Conservation (phyloP, 2,888 invertebrate genomes). For the Drosophila yooni region DNA sequence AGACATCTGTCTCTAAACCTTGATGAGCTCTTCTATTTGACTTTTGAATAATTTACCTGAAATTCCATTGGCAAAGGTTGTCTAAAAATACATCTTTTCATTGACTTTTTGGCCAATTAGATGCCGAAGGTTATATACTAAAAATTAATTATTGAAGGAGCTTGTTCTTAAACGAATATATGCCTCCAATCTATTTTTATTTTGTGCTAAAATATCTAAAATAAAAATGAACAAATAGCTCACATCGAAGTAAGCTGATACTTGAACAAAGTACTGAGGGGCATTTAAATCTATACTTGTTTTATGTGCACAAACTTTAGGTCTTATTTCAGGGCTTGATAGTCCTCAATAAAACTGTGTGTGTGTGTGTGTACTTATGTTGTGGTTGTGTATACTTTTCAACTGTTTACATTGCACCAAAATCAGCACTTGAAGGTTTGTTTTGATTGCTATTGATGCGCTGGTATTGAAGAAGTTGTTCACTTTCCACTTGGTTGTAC, state of each 20-base stretch:
- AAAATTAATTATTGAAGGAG: not conserved
- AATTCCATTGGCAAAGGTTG: not conserved
- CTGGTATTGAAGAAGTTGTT: constrained; percentile 58
- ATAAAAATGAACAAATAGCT: no score
- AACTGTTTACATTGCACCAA: constrained; percentile 72
- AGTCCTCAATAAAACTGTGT: constrained; percentile 35
- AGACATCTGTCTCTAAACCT: constrained; percentile 10
- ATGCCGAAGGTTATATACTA: not conserved
- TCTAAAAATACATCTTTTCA: not conserved
- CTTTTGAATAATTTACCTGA: constrained; percentile 8
- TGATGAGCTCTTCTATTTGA: constrained; percentile 3
- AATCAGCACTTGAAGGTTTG: constrained; percentile 78
- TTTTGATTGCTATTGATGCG: constrained; percentile 79
- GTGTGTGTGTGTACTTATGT: constrained; percentile 13
- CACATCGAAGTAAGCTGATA: not conserved
- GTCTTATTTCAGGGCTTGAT: constrained; percentile 29
- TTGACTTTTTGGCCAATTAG: not conserved
- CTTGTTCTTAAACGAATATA: not conserved
- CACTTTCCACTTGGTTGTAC: constrained; percentile 37
- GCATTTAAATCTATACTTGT: constrained; percentile 33
- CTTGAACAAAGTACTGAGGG: not conserved
- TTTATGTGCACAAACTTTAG: not conserved
- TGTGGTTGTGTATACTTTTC: constrained; percentile 50
- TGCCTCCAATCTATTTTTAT: not conserved
- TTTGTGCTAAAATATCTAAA: not conserved